A percentile compares a stretch with the other conserved stretches of the same genome.
These are phyloP conservation scores for Tholera decimalis DNA, from an alignment of 2,888 invertebrate genomes.

Conservation along the genomic window DNA sequence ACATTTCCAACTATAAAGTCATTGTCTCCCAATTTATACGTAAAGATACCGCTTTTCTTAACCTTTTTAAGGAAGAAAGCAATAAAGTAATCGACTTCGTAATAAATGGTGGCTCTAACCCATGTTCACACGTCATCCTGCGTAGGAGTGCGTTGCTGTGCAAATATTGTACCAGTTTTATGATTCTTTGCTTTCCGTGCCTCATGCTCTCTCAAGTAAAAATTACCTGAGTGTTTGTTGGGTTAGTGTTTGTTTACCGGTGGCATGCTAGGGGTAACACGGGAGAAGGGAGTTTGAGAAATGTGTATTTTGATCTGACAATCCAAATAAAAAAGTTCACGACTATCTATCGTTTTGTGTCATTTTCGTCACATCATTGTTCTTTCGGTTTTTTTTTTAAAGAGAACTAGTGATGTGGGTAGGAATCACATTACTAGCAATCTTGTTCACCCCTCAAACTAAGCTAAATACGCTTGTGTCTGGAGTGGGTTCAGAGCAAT, in stretches of 20 bases:
- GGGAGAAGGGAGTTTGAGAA: background rate
- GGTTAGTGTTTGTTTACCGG: conserved; percentile 24
- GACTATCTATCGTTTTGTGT: too few relatives aligned
- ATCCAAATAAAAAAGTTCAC: too few relatives aligned
- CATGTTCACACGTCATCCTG: conserved; percentile 32
- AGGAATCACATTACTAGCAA: too few relatives aligned
- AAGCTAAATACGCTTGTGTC: too few relatives aligned
- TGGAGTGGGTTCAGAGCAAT: too few relatives aligned
- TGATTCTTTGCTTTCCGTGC: conserved; percentile 34
- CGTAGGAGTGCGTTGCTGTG: conserved; percentile 39
- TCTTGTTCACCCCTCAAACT: too few relatives aligned
- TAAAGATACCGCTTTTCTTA: conserved; percentile 20
- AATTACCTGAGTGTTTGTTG: background rate
- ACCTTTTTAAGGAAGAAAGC: conserved; percentile 8
- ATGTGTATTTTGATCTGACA: background rate
- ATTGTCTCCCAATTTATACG: conserved; percentile 4
- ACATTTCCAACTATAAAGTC: background rate
- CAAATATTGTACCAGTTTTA: conserved; percentile 55
- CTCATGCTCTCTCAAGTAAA: conserved; percentile 14
- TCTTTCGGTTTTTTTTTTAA: too few relatives aligned
- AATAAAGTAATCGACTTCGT: conserved; percentile 21
- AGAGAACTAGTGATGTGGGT: too few relatives aligned
- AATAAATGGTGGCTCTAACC: conserved; percentile 22
- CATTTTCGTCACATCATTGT: too few relatives aligned
- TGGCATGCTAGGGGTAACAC: background rate